Evolutionary conservation across 2,888 invertebrate species (phyloP), one percentile per base, ranked within the genome.

Genomic region (Metalampra italica): DNA sequence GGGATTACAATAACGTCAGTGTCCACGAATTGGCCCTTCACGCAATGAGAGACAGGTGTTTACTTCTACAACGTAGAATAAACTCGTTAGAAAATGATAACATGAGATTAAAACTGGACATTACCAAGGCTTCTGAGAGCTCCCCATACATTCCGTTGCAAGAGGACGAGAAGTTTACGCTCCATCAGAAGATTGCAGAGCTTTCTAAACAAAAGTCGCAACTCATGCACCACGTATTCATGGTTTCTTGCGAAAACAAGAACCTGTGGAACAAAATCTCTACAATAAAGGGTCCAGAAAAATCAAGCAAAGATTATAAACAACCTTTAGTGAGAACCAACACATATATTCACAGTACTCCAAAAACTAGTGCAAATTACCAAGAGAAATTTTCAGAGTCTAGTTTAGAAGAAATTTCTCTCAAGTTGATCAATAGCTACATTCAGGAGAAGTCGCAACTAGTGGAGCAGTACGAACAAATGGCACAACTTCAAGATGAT

Each of bases 211-310:
- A 95, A 69, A 96, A 95, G 67, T 91, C 92, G 0, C 95, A 95
- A 67, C 81, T 96, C 0, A 91, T 93, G 61, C 94, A 94, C 70
- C 95, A 95, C 68, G 91, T 95, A 30, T 92, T 91, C 62, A 95
- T 96, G 94, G 95, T 96, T 9, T 93, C 95, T 3, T 91, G 92
- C 62, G 96, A 96, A 76, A 96, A 96, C 73, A 93, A 93, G 64
- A 93, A 94, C 57, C 78, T 96, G 39, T 96, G 96, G 96, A 92
- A 90, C 49, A 92, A 94, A 65, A 85, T 96, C 48, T 93, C 93
- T 5, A 91, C 91, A 11, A 54, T 85, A 29, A 88, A 80, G 47
- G 68, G 69, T 0, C 55, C 71, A 11, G 78, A 82, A 9, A 86
- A 77, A 59, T 45, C 62, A n/a, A 66, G 43, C 47, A 77, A 76